phyloP scores from a whole-genome alignment of 2,888 invertebrate species.

The Adineta ricciae region DNA sequence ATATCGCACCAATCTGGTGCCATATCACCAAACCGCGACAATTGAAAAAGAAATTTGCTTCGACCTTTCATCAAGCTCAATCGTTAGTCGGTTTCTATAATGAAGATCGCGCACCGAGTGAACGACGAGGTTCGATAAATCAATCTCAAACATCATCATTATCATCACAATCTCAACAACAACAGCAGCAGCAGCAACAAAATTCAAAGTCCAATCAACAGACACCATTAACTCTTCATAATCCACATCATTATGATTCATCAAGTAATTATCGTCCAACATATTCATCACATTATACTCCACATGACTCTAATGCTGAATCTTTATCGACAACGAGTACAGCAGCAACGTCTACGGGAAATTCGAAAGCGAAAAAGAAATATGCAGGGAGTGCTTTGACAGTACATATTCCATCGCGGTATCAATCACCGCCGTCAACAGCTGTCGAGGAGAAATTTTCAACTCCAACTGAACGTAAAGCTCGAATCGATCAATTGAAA shows the following conservation, averaged over 20 bases:
- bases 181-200: neutral
- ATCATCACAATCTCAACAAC: neutral
- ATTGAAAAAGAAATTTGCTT: conserved; percentile 33
- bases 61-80: conserved; percentile 32
- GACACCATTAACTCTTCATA: neutral
- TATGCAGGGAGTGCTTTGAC: neutral
- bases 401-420: neutral
- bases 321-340: neutral
- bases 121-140: neutral
- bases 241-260: neutral
- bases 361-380: neutral
- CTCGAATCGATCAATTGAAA: neutral
- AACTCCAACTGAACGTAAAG: neutral
- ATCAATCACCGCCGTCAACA: neutral
- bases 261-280: neutral
- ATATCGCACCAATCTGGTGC: conserved; percentile 34
- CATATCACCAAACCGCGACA: conserved; percentile 34
- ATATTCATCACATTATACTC: neutral
- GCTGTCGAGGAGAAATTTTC: neutral
- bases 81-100: conserved; percentile 9
- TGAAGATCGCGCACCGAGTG: neutral
- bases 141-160: neutral
- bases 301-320: neutral
- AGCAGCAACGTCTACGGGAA: neutral
- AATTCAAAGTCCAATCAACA: no score